Evolutionary conservation across 2,797 vertebrate species (phyloP), one percentile per base, ranked within the genome.

Genomic region (Lacerta agilis): DNA sequence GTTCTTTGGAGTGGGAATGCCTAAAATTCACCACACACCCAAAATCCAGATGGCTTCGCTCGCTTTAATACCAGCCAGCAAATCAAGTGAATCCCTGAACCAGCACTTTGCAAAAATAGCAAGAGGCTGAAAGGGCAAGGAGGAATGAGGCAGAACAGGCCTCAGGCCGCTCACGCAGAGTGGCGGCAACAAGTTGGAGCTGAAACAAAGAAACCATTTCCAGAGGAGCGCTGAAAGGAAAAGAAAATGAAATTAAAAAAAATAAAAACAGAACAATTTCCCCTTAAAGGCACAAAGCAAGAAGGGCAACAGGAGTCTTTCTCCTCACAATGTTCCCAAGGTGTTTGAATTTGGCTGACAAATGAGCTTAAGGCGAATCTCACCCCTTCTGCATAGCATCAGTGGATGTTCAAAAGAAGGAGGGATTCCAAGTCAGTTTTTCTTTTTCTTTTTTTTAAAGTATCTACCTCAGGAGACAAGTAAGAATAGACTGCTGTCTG

Each of bases 251-350:
- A 27, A 9, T 55, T 15, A 55, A 4, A 55, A 79, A 69, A 43
- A 67, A 41, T 45, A 8, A 86, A 36, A 58, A 2, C 2, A 41
- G 41, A 23, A 55, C 38, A 5, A 81, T 45, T 5, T 3, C 73
- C 15, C 89, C 86, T 91, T 88, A 78, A 66, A 92, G 89, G 15
- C 43, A 72, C 45, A 87, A 64, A 85, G 36, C 71, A 87, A 86
- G 13, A 79, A 49, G 1, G 79, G n/a, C 71, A 33, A 83, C 87
- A 55, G 55, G 91, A 73, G 88, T 87, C 90, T 87, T 41, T 6
- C 78, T 94, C 88, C 67, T 61, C 86, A 83, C 87, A 87, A 89
- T 88, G 15, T 86, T 38, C 55, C 86, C 73, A 71, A 89, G 89
- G 9, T 45, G 66, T 2, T 9, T 92, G 43, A 71, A 86, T 33